Base-by-base conservation (phyloP, 1,140 invertebrate species). In the Dreissena rostriformis region DNA sequence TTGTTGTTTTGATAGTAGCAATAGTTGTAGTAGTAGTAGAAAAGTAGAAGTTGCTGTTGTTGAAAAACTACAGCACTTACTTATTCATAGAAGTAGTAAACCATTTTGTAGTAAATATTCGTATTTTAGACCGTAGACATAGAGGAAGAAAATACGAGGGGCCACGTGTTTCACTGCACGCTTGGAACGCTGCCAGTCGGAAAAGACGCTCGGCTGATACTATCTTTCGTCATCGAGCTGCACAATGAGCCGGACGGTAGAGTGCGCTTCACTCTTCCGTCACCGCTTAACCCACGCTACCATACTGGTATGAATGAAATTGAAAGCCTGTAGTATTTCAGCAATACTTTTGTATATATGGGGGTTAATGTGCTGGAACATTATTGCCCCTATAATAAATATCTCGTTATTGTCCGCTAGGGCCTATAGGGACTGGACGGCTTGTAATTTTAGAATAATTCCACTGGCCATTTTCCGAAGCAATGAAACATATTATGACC, bases 81-180 rank as follows among this genome's bases (percentile, higher is more conserved):
- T 19, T n/a, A 6, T 2, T 61, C 17, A 24, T 61, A 19, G 2
- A n/a, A 61, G 4, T 73, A 77, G 19, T 17, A 88, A 92, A 96
- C 96, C 0, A 95, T 95, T 89, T 92, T 95, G 84, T 95, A 94
- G 51, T 96, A 96, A 89, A 92, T 94, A 52, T 88, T 94, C 51
- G 96, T 96, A 8, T 94, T 96, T 1, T 91, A 93, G 6, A 92
- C 93, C 57, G 96, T 96, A 10, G 89, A 95, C 67, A 93, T 94
- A 10, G 96, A 78, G 26, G 88, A 89, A 75, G 81, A 86, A 28
- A 73, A 87, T 8, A 63, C 51, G 8, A 28, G 85, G 17, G 81
- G 79, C 11, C 88, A 90, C 86, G 71, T 88, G 14, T 90, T 90
- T 68, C 63, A 76, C 39, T 82, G 85, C 29, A 85, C 51, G 68